A percentile compares a stretch with the other conserved stretches of the same genome.
phyloP scores from a whole-genome alignment of 2,113 vertebrate genomes.

The Dendrocopos noguchii region DNA sequence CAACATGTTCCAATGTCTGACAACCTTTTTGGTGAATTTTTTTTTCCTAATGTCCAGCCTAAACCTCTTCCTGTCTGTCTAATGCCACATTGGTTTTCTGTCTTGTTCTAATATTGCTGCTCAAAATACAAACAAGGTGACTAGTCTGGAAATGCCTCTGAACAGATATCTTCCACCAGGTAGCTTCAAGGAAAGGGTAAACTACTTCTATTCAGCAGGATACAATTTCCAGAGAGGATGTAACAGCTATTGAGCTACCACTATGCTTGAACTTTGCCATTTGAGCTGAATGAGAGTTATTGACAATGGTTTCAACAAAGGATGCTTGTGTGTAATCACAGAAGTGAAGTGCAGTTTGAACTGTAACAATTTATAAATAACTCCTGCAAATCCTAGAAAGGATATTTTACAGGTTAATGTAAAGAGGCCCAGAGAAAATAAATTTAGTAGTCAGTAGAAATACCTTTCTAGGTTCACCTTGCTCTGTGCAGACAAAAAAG shows the following conservation, averaged over 20 bases:
- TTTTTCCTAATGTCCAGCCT: too few relatives aligned
- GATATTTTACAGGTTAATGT: neutral
- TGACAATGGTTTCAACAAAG: constrained; percentile 8
- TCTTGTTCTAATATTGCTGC: neutral
- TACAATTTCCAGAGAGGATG: neutral
- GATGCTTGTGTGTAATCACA: constrained; percentile 12
- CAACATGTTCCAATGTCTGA: too few relatives aligned
- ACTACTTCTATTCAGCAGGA: neutral
- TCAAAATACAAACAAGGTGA: neutral
- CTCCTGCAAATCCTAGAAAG: neutral
- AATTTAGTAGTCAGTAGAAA: neutral
- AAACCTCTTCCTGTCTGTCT: too few relatives aligned
- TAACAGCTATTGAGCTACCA: neutral
- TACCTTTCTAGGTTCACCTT: neutral
- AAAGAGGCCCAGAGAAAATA: neutral
- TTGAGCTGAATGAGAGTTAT: constrained; percentile 6
- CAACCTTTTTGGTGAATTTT: too few relatives aligned
- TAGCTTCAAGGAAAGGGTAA: constrained; percentile 17
- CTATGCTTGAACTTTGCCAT: constrained; percentile 46
- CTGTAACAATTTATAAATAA: neutral
- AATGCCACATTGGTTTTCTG: too few relatives aligned
- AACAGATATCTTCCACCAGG: neutral
- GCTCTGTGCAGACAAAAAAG: neutral
- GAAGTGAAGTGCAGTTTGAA: neutral
- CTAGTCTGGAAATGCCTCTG: neutral